These are phyloP conservation scores for Meiosimyza decipiens DNA, from an alignment of 2,888 invertebrate genomes.

Conservation along the genomic window DNA sequence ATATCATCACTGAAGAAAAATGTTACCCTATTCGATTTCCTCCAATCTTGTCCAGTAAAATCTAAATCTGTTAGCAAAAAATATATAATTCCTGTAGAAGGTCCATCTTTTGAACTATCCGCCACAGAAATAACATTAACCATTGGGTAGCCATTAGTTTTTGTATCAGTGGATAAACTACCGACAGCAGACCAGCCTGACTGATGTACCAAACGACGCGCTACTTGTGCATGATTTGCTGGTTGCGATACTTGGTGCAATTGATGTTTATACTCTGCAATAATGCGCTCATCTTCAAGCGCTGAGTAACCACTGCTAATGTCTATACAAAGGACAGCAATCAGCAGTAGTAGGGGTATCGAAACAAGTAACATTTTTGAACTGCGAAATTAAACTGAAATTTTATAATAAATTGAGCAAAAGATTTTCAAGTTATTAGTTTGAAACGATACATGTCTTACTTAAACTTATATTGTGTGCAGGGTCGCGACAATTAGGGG, in stretches of 20 bases:
- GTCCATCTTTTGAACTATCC: conserved; percentile 52
- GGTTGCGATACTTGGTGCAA: background rate
- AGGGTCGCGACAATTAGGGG: too few species aligned
- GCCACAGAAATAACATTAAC: conserved; percentile 66
- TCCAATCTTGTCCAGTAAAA: conserved; percentile 64
- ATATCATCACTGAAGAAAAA: conserved; percentile 62
- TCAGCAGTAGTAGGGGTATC: conserved; percentile 23
- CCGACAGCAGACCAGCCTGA: conserved; percentile 64
- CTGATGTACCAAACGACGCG: conserved; percentile 61
- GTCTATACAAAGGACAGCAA: conserved; percentile 33
- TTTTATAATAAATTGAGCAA: too few species aligned
- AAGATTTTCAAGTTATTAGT: too few species aligned
- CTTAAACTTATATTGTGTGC: too few species aligned
- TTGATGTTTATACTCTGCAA: conserved; percentile 50
- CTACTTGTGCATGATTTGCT: conserved; percentile 62
- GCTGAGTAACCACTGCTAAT: conserved; percentile 53
- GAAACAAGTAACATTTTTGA: background rate
- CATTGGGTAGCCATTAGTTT: conserved; percentile 62
- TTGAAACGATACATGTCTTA: too few species aligned
- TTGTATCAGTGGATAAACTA: conserved; percentile 59
- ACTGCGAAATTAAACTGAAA: background rate
- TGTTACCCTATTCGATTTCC: conserved; percentile 59
- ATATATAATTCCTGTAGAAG: conserved; percentile 62
- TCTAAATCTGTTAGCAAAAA: conserved; percentile 65
- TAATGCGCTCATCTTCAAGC: conserved; percentile 52